A percentile compares a stretch with the other conserved stretches of the same genome.
Evolutionary conservation across 2,888 invertebrate species (phyloP).

Genomic region (Tortricodes alternella): DNA sequence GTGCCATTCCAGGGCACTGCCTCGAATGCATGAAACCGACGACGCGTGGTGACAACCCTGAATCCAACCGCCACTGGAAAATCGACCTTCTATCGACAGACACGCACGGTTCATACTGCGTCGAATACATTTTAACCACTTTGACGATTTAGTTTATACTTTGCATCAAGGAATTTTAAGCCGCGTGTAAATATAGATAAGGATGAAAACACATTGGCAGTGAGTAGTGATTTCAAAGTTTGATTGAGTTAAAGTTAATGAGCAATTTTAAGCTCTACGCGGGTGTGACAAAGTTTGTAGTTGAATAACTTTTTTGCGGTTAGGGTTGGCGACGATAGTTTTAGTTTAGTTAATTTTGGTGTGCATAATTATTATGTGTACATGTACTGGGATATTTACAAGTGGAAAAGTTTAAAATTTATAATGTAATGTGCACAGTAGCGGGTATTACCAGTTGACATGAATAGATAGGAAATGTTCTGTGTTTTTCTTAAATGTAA

Average conservation of each 20-base stretch:
- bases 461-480: neutral
- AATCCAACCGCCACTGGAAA: neutral
- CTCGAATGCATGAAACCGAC: neutral
- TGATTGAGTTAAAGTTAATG: slow-evolving; percentile 2
- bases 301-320: slow-evolving; percentile 1
- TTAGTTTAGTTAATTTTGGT: neutral
- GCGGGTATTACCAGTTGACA: neutral
- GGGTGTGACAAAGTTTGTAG: neutral
- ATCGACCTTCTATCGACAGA: neutral
- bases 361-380: neutral
- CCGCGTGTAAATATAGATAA: neutral
- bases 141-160: neutral
- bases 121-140: neutral
- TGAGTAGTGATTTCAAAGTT: neutral
- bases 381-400: neutral
- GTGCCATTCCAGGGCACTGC: neutral
- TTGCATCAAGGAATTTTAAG: neutral
- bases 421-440: neutral
- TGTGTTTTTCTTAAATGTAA: neutral
- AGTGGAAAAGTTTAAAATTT: neutral
- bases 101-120: neutral
- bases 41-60: slow-evolving; percentile 5
- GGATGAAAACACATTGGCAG: neutral
- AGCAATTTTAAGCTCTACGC: slow-evolving; percentile 3
- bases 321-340: neutral